Percentiles rank a stretch among this genome's conserved stretches.
phyloP scores from a whole-genome alignment of 92 coral and sea anemone genomes.

The Zoanthus sociatus region DNA sequence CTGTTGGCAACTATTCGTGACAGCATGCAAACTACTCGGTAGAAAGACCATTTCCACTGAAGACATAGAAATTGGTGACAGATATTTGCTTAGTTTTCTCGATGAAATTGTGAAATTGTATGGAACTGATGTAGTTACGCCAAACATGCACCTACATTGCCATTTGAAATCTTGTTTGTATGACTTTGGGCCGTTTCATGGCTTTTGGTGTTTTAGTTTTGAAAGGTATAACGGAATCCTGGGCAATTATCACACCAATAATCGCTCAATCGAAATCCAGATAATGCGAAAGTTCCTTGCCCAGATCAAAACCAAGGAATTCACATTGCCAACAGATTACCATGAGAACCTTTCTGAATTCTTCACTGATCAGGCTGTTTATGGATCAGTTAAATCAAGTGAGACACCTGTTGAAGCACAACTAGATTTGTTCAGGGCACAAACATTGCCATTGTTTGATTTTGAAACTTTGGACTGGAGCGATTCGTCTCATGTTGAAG shows the following conservation, averaged over 20 bases:
- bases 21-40: constrained; percentile 63
- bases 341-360: constrained; percentile 57
- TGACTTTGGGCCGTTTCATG: constrained; percentile 70
- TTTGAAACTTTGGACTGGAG: constrained; percentile 55
- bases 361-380: constrained; percentile 10
- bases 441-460: constrained; percentile 36
- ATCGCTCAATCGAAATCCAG: constrained; percentile 67
- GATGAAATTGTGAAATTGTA: constrained; percentile 51
- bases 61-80: constrained; percentile 67
- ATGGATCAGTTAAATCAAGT: constrained; percentile 59
- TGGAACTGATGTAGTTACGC: constrained; percentile 58
- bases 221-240: constrained; percentile 67
- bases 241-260: constrained; percentile 61
- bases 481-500: constrained; percentile 24
- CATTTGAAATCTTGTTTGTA: constrained; percentile 59
- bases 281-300: constrained; percentile 65
- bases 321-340: constrained; percentile 47
- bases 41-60: constrained; percentile 45
- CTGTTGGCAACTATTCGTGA: constrained; percentile 66
- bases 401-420: constrained; percentile 40
- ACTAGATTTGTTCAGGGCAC: constrained; percentile 35
- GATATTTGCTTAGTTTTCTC: constrained; percentile 45
- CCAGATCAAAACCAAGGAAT: constrained; percentile 46
- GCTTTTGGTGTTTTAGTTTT: constrained; percentile 77
- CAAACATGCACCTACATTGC: constrained; percentile 74